Base-by-base conservation (phyloP, 30 jellyfish, hydroid and myxozoan genomes). In the Aurelia coerulea region DNA sequence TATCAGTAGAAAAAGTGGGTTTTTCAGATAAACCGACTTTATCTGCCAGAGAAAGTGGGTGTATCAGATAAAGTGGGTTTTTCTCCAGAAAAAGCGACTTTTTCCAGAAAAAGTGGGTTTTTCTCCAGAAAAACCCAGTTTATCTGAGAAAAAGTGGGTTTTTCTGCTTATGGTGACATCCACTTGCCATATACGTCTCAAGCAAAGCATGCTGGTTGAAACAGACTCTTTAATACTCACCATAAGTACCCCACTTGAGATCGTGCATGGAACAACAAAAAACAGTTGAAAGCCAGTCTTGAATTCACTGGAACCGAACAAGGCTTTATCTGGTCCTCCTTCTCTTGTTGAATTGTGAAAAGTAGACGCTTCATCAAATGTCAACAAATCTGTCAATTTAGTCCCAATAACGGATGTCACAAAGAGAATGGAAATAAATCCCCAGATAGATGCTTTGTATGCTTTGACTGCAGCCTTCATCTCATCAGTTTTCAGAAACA, bases 171-270 rank as follows among this genome's bases (percentile, higher is more conserved):
- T 23, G 29, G 29, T 23, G 29, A 23, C 29, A 23, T 23, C 29
- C 29, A 0, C 29, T 23, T 23, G 29, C 29, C 29, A 23, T 23
- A 23, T 23, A 23, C 29, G 29, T 23, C 29, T 23, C 29, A 23
- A 23, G 29, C 29, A 23, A 23, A 9, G 51, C 51, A 39, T 39
- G 9, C 51, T 39, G 51, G 51, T 39, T 39, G 10, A 39, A 39
- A 39, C 51, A 39, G 51, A 39, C 6, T 0, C 51, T 39, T 46
- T 46, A 2, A 46, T 15, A 19, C 97, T 84, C 62, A 95, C 99
- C 99, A 95, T 95, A 10, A 95, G 79, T n/a, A 95, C 98, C 13
- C 97, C 99, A 76, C 97, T 90, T 12, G 98, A 85, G 6, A 95
- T 73, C 13, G 99, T 95, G 78, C 97, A 84, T 3, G 99, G 99